A percentile compares a stretch with the other conserved stretches of the same genome.
phyloP scores from a whole-genome alignment of 1,140 invertebrate genomes.

The Bradynema listronoti region DNA sequence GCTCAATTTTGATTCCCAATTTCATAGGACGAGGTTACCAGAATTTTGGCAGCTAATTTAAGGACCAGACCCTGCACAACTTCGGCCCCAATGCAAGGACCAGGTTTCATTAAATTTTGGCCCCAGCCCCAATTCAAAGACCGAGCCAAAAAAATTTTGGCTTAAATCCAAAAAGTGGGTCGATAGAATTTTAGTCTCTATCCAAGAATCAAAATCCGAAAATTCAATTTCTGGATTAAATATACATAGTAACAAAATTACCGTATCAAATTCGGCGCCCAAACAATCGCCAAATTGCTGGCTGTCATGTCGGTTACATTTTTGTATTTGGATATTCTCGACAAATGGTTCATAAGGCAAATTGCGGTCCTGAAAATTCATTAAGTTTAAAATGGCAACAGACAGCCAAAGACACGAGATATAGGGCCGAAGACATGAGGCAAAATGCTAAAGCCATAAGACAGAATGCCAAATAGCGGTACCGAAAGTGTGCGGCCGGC shows the following conservation, averaged over 20 bases:
- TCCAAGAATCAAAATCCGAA: too few species aligned
- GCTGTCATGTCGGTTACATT: conserved; percentile 90
- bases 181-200: too few species aligned
- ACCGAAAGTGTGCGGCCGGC: conserved; percentile 20
- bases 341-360: conserved; percentile 84
- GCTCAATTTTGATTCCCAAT: too few species aligned
- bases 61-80: too few species aligned
- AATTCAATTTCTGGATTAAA: too few species aligned
- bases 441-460: too few species aligned
- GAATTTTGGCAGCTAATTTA: too few species aligned
- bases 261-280: conserved; percentile 90
- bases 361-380: conserved; percentile 70
- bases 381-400: conserved; percentile 17
- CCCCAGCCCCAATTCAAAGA: too few species aligned
- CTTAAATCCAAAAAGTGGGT: background rate
- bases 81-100: too few species aligned
- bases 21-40: too few species aligned
- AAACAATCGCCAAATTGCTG: conserved; percentile 93
- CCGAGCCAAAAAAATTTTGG: background rate
- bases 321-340: conserved; percentile 75
- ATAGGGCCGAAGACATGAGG: conserved; percentile 9
- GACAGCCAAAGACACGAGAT: background rate
- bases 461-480: conserved; percentile 4
- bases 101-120: too few species aligned
- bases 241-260: too few species aligned